phyloP scores from a whole-genome alignment of 2,797 vertebrate genomes.

The Rhinogobio ventralis region DNA sequence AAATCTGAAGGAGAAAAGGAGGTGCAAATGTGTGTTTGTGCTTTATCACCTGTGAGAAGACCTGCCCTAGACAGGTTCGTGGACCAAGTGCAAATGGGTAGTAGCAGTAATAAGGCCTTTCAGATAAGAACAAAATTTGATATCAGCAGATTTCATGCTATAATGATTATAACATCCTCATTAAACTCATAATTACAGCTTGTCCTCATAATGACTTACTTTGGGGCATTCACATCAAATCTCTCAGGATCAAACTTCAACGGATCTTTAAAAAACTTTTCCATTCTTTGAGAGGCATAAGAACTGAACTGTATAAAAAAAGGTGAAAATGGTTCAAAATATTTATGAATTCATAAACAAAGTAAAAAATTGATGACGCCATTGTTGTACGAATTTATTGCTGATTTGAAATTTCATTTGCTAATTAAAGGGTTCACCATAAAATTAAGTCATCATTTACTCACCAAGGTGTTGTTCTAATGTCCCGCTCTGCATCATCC shows the following conservation, averaged over 20 bases:
- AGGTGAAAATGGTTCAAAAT: not conserved
- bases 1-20: not conserved
- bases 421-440: not conserved
- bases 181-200: not conserved
- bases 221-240: conserved; percentile 87
- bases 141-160: not conserved
- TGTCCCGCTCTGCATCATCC: not conserved
- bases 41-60: conserved; percentile 86
- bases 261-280: conserved; percentile 86
- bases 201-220: conserved; percentile 76
- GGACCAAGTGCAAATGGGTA: conserved; percentile 90
- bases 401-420: not conserved
- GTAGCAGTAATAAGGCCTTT: conserved; percentile 88
- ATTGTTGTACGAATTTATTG: not conserved
- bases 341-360: not conserved
- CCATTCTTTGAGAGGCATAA: conserved; percentile 81
- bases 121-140: conserved; percentile 1
- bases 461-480: not conserved
- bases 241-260: conserved; percentile 88
- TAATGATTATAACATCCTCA: not conserved
- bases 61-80: conserved; percentile 86
- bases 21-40: not conserved
- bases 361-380: not conserved
- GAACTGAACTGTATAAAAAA: conserved; percentile 78
- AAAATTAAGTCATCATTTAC: not conserved